Evolutionary conservation across 1,140 invertebrate species (phyloP).

Genomic region (Meloidogyne chitwoodi): DNA sequence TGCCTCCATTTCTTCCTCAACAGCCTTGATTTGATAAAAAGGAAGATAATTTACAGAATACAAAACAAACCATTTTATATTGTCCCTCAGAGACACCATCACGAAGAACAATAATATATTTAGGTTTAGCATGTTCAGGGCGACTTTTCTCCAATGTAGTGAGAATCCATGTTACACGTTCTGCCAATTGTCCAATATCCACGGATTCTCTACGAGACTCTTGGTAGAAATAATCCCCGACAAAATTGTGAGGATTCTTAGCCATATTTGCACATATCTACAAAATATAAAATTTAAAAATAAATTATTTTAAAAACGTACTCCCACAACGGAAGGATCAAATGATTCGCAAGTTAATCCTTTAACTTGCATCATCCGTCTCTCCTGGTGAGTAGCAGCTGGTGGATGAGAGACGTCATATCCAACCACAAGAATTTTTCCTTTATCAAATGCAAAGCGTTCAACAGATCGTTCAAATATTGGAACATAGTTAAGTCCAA

Average conservation of each 20-base stretch:
- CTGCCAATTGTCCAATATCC: conserved; percentile 19
- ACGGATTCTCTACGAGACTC: conserved; percentile 31
- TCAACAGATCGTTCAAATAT: conserved; percentile 26
- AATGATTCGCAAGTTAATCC: conserved; percentile 23
- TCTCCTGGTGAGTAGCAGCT: conserved; percentile 22
- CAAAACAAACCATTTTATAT: conserved; percentile 29
- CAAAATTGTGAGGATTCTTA: conserved; percentile 30
- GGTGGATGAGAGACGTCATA: conserved; percentile 39
- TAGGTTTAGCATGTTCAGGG: conserved; percentile 12
- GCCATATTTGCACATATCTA: conserved; percentile 30
- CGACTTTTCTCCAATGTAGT: conserved; percentile 28
- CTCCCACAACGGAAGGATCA: conserved; percentile 36
- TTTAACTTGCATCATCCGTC: conserved; percentile 30
- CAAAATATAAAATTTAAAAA: neutral
- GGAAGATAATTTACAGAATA: neutral
- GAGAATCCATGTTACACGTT: conserved; percentile 17
- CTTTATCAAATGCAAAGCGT: conserved; percentile 21
- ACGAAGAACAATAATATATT: conserved; percentile 36
- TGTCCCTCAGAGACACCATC: conserved; percentile 37
- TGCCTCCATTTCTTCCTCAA: conserved; percentile 34
- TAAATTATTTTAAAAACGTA: neutral
- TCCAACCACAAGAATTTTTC: conserved; percentile 29
- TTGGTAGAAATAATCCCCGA: conserved; percentile 40
- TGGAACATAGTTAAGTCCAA: conserved; percentile 36
- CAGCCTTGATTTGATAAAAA: conserved; percentile 15